Conservation (phyloP, 2,888 invertebrate species). For the Serrognathus titanus region DNA sequence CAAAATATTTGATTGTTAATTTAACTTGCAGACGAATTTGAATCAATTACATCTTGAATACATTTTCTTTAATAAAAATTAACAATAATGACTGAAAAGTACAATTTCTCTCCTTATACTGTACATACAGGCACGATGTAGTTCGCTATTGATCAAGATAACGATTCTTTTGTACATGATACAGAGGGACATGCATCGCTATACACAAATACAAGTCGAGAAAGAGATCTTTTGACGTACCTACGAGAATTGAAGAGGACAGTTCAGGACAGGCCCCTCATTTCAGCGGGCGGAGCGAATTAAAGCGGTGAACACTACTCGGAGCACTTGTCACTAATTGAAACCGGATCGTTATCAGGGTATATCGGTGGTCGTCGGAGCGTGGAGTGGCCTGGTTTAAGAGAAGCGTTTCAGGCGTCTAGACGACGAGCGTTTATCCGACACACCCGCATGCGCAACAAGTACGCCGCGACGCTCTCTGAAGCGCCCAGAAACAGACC, state of each 20-base stretch:
- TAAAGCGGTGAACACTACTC: neutral
- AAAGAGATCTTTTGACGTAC: neutral
- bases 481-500: neutral
- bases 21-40: too few species aligned
- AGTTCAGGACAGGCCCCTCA: neutral
- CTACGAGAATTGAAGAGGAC: neutral
- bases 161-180: too few species aligned
- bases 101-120: too few species aligned
- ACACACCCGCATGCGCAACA: conserved; percentile 3
- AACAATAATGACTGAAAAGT: too few species aligned
- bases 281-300: neutral
- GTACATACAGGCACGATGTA: too few species aligned
- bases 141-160: too few species aligned
- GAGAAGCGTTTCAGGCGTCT: conserved; percentile 1
- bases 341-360: conserved; percentile 1
- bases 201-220: too few species aligned
- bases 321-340: neutral
- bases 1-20: too few species aligned
- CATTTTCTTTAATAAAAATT: too few species aligned
- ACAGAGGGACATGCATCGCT: too few species aligned
- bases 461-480: neutral
- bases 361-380: neutral
- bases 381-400: conserved; percentile 2
- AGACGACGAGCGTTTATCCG: conserved; percentile 2
- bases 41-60: too few species aligned